Base-by-base conservation (phyloP, 1,140 invertebrate species). In the Parasteatoda tepidariorum region DNA sequence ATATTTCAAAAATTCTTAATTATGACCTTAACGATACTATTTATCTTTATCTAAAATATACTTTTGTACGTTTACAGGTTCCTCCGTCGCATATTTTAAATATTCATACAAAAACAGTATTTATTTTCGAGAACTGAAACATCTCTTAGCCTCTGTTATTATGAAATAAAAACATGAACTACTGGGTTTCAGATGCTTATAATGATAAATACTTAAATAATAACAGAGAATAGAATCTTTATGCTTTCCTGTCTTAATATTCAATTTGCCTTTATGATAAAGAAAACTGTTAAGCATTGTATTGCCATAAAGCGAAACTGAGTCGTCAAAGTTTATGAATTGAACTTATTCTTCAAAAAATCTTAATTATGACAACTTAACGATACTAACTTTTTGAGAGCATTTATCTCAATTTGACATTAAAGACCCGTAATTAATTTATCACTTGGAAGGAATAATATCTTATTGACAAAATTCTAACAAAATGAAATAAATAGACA, bases 401-500 rank as follows among this genome's bases (percentile, higher is more conserved):
- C 24, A 68, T 30, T 30, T 73, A n/a, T 62, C 74, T 54, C 74
- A 78, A 66, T 66, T 48, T 28, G 74, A 66, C 61, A n/a, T 66
- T 78, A 66, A 78, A 78, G 28, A 78, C 61, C 74, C 28, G 62
- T 34, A 78, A 78, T 78, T 78, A 78, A 78, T 78, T 78, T 34
- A 64, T 64, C 38, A 66, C 33, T 61, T 38, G 18, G 6, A 4
- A 18, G 22, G 61, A 66, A 78, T 74, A 59, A 38, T 55, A 31
- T 15, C 62, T 66, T 41, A 75, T 75, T 31, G 55, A 28, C 11
- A 54, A 48, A 18, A 75, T n/a, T 73, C 31, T 34, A 68, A 18
- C 34, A 41, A 41, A 48, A 48, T 18, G 18, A 18, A 48, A 24
- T 38, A 24, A 68, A 68, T 26, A 26, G 34, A 68, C 66, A 28